phyloP scores from a whole-genome alignment of 2,113 vertebrate species.

The Aegotheles bennettii region DNA sequence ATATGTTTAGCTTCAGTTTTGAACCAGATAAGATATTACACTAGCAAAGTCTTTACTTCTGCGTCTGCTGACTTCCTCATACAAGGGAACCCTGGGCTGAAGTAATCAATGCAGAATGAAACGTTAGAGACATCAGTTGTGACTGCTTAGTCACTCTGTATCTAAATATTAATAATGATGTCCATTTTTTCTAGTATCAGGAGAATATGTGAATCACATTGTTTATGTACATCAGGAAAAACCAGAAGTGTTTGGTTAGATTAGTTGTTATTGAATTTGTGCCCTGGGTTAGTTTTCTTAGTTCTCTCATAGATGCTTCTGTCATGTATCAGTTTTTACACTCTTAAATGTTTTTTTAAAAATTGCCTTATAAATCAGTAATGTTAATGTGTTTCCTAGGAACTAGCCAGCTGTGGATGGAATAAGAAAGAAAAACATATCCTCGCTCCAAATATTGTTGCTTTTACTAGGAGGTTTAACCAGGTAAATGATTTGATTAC shows the following conservation, averaged over 20 bases:
- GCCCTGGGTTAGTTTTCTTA: background rate
- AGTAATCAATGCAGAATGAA: background rate
- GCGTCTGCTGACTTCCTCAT: background rate
- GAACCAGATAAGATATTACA: background rate
- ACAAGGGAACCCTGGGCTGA: no score
- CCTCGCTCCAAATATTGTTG: constrained; percentile 89
- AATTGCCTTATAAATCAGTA: background rate
- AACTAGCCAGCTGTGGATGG: constrained; percentile 92
- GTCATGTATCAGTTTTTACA: background rate
- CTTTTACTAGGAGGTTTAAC: constrained; percentile 94
- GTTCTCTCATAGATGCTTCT: background rate
- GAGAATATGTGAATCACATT: background rate
- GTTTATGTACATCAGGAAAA: background rate
- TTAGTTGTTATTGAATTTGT: background rate
- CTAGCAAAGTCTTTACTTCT: background rate
- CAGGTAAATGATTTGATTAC: constrained; percentile 74
- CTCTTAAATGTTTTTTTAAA: background rate
- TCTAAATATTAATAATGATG: background rate
- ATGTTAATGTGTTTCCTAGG: constrained; percentile 74
- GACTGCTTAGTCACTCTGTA: background rate
- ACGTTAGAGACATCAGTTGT: background rate
- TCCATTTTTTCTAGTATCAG: background rate
- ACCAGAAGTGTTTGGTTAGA: background rate
- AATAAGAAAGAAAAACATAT: constrained; percentile 94
- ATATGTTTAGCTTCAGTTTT: background rate